phyloP scores from a whole-genome alignment of 2,888 invertebrate species.

The Amblyteles armatorius region DNA sequence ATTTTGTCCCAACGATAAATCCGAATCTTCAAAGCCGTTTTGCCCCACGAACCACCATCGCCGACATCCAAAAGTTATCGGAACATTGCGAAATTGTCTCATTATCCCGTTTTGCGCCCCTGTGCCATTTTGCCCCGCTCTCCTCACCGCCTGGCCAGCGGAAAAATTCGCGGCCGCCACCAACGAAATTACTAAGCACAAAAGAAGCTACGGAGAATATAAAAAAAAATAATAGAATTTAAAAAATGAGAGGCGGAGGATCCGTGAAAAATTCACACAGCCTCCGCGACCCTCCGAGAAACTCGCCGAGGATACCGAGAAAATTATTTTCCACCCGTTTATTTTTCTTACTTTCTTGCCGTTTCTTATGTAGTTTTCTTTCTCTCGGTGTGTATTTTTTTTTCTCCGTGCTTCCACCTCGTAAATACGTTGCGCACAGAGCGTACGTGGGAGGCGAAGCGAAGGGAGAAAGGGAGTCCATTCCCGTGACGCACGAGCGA shows the following conservation, averaged over 20 bases:
- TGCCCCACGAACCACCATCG: too few relatives aligned
- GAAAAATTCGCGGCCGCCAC: background rate
- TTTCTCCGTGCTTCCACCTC: conserved; percentile 18
- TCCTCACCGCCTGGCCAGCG: background rate
- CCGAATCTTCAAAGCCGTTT: too few relatives aligned
- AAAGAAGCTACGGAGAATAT: background rate
- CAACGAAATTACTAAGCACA: conserved; percentile 7
- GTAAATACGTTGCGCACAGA: conserved; percentile 69
- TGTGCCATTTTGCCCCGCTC: too few relatives aligned
- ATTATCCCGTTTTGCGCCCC: too few relatives aligned
- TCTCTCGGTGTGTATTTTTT: background rate
- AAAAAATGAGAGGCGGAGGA: background rate
- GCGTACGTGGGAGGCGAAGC: conserved; percentile 10
- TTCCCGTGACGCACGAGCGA: conserved; percentile 65
- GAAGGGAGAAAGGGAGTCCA: conserved; percentile 61
- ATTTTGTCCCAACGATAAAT: too few relatives aligned
- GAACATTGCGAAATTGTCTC: too few relatives aligned
- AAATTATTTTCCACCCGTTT: conserved; percentile 23
- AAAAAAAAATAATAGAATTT: conserved; percentile 5
- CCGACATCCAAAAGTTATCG: too few relatives aligned
- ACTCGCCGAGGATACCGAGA: conserved; percentile 9
- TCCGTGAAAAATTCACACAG: background rate
- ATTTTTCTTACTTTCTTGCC: conserved; percentile 8
- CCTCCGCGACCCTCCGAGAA: background rate
- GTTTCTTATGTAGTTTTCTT: background rate